Conservation (phyloP, 1,140 invertebrate species). For the Carposina sasakii region DNA sequence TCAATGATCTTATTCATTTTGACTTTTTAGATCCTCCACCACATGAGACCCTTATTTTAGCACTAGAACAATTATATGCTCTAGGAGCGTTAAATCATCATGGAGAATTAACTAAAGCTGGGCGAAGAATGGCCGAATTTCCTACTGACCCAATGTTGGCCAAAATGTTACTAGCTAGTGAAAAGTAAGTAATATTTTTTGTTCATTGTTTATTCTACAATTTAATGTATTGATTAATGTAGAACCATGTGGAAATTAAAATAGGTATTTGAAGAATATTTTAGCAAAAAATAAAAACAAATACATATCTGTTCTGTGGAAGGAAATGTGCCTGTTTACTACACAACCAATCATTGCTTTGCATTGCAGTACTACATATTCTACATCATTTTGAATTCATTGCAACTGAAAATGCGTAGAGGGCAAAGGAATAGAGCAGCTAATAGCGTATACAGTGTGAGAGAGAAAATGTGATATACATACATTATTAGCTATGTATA, state of each 20-base stretch:
- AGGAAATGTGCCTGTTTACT: neutral
- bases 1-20: constrained; percentile 98
- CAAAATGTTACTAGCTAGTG: constrained; percentile 98
- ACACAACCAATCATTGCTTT: neutral
- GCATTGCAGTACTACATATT: too few species aligned
- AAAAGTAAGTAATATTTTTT: constrained; percentile 80
- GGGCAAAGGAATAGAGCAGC: too few species aligned
- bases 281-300: too few species aligned
- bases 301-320: neutral
- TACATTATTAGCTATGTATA: too few species aligned
- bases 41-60: constrained; percentile 95
- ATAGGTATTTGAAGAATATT: too few species aligned
- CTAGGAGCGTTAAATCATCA: constrained; percentile 98
- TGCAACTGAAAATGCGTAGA: too few species aligned
- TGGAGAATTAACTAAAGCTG: constrained; percentile 97
- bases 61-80: constrained; percentile 97
- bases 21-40: constrained; percentile 99
- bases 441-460: too few species aligned
- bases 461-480: too few species aligned
- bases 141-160: constrained; percentile 99
- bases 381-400: too few species aligned
- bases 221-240: too few species aligned
- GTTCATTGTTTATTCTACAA: too few species aligned
- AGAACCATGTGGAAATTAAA: too few species aligned
- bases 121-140: constrained; percentile 98